Percentiles rank a stretch among this genome's conserved stretches.
Conservation (phyloP, 2,888 invertebrate genomes). For the Napeogenes inachia region DNA sequence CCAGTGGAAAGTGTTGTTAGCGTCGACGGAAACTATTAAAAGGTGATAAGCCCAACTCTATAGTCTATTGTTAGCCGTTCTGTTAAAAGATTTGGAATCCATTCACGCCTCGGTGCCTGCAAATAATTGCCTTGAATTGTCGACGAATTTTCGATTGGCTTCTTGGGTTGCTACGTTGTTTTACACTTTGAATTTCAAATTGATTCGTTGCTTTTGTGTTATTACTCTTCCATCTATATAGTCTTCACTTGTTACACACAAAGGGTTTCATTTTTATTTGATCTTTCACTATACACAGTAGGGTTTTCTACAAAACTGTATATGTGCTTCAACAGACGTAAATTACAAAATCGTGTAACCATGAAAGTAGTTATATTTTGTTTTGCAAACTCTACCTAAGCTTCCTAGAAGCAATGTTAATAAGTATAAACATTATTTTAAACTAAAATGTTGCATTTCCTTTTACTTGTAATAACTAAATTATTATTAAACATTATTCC, state of each 20-base stretch:
- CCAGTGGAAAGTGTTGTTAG: not conserved
- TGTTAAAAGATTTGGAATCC: slow-evolving; percentile 25
- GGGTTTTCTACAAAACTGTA: too few relatives aligned
- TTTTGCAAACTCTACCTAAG: too few relatives aligned
- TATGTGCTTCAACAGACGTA: too few relatives aligned
- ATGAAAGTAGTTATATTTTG: too few relatives aligned
- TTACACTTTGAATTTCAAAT: slow-evolving; percentile 8
- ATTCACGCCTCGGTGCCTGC: slow-evolving; percentile 29
- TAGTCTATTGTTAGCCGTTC: slow-evolving; percentile 5
- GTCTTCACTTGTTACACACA: not conserved
- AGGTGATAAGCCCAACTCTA: not conserved
- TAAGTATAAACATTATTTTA: too few relatives aligned
- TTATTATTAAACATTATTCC: too few relatives aligned
- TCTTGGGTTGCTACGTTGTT: slow-evolving; percentile 23
- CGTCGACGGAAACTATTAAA: not conserved
- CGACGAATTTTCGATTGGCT: slow-evolving; percentile 26
- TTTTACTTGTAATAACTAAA: too few relatives aligned
- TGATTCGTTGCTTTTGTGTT: not conserved
- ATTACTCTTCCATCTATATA: not conserved
- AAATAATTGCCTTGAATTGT: slow-evolving; percentile 32
- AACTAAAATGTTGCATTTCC: too few relatives aligned
- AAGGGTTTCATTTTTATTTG: too few relatives aligned
- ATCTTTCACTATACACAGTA: too few relatives aligned
- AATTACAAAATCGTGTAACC: too few relatives aligned
- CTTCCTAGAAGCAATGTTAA: too few relatives aligned